A percentile compares a stretch with the other conserved stretches of the same genome.
Conservation (phyloP, 2,888 invertebrate species). For the Omphaloscelis lunosa region DNA sequence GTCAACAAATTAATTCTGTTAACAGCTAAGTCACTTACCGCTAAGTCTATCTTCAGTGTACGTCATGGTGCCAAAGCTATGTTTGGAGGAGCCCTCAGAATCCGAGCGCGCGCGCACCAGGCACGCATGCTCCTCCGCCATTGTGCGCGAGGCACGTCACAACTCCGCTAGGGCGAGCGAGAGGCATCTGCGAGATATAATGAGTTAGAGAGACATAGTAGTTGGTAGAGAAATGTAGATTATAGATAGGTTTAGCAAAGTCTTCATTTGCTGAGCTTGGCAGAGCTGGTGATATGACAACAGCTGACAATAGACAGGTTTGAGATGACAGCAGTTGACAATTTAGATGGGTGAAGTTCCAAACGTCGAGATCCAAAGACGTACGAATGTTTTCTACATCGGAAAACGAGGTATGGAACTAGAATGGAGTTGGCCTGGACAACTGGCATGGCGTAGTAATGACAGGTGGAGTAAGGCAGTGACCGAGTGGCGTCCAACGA, state of each 20-base stretch:
- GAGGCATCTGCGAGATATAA: slow-evolving; percentile 78
- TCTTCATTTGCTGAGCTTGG: background rate
- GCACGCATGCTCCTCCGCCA: slow-evolving; percentile 92
- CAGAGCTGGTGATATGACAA: background rate
- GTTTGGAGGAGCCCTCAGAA: slow-evolving; percentile 86
- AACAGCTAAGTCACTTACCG: slow-evolving; percentile 64
- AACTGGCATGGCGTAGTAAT: too few species aligned
- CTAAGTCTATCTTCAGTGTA: slow-evolving; percentile 83
- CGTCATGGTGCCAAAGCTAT: slow-evolving; percentile 86
- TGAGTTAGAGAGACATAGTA: background rate
- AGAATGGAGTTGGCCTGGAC: too few species aligned
- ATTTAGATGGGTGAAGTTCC: background rate
- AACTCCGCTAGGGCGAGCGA: slow-evolving; percentile 58
- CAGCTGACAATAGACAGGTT: too few species aligned
- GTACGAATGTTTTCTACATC: too few species aligned
- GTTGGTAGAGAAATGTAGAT: background rate
- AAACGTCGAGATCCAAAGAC: too few species aligned
- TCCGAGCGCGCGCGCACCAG: slow-evolving; percentile 89
- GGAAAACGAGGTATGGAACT: too few species aligned
- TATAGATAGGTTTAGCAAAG: background rate
- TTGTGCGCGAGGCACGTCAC: slow-evolving; percentile 73
- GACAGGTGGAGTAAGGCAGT: too few species aligned
- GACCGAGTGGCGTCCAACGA: too few species aligned
- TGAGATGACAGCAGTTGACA: background rate
- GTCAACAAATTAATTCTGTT: too few species aligned